Conservation (phyloP, 1,140 invertebrate species). For the Platyscapa corneri region DNA sequence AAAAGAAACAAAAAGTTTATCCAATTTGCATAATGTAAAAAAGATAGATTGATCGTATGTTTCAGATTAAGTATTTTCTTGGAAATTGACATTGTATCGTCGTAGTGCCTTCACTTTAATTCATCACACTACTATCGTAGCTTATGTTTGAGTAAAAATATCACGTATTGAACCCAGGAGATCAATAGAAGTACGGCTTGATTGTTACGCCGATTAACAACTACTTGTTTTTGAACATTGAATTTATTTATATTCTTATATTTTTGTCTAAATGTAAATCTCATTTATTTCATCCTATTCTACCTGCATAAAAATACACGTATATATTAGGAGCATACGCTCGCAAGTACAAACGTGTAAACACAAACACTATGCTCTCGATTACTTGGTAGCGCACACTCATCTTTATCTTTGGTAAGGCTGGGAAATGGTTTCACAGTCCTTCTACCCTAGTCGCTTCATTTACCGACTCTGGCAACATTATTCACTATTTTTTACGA, state of each 20-base stretch:
- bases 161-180: not conserved
- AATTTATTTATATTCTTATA: no score
- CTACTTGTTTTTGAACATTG: no score
- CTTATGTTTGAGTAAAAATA: conserved; percentile 15
- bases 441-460: not conserved
- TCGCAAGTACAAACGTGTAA: no score
- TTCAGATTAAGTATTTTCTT: not conserved
- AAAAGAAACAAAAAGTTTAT: not conserved
- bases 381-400: not conserved
- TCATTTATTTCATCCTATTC: no score
- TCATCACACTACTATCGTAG: not conserved
- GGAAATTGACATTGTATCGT: conserved; percentile 20
- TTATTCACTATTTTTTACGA: not conserved
- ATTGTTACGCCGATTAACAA: not conserved
- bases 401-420: not conserved
- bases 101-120: not conserved
- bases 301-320: not conserved
- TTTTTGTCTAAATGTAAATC: no score
- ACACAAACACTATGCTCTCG: no score
- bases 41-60: not conserved
- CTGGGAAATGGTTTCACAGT: not conserved
- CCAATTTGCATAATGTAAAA: not conserved
- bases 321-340: no score
- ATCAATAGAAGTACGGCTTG: not conserved
- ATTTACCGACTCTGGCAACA: no score